Evolutionary conservation across 2,888 invertebrate genomes (phyloP), one percentile per base, ranked within the genome.

Genomic region (Ceratothoa steindachneri): DNA sequence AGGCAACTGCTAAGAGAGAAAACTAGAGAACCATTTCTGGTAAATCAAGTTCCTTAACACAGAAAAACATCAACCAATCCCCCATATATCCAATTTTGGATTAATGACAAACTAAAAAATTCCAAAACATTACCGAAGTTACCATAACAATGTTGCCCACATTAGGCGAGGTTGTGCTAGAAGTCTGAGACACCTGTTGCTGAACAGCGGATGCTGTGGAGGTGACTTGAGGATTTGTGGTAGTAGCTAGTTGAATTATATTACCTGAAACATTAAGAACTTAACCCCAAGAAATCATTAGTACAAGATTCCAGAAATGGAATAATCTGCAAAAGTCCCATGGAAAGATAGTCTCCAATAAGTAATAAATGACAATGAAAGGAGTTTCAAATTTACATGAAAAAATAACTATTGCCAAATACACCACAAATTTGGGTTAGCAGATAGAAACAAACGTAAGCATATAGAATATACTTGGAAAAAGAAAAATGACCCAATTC

Each of bases 191-290:
- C n/a, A 51, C 41, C 19, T 30, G 30, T 31, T 68, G 68, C 29
- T 60, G 60, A 28, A 29, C 31, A 4, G 67, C 67, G 12, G 69
- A 28, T 70, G 71, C 64, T 65, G 71, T 52, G n/a, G 60, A 3
- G 1, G 60, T 60, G n/a, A n/a, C 53, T n/a, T 71, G 71, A 0
- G 53, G 30, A 19, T 86, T 85, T 2, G 87, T 64, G 30, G 77
- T 64, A 28, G 72, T 71, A 24, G 76, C 86, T 69, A 90, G 85
- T 86, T 92, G 92, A 81, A 92, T 90, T 69, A 92, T 82, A 82
- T 90, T 92, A 2, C 92, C 92, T 83, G 91, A 91, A 67, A 92
- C 87, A 82, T 91, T 91, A 71, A 90, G 88, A 65, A 90, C 89
- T 89, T 84, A 1, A 74, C 28, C 68, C 51, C 70, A 76, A 76